phyloP scores from a whole-genome alignment of 2,888 invertebrate genomes.

The Octonoba sinensis region DNA sequence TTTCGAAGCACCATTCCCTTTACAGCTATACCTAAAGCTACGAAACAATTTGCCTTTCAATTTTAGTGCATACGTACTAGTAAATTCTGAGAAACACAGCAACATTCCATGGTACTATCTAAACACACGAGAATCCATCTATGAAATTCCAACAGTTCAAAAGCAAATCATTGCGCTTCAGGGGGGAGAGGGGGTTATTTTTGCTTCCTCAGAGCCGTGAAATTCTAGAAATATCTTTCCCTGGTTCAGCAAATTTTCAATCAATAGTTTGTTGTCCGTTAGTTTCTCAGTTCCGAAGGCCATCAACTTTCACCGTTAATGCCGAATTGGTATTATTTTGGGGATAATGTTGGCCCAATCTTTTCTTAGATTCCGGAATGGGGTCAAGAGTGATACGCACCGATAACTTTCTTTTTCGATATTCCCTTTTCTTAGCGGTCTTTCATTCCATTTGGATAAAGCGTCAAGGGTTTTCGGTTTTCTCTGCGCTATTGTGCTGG shows the following conservation, averaged over 20 bases:
- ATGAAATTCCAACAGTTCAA: constrained; percentile 39
- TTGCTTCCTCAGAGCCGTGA: constrained; percentile 6
- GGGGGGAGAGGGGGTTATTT: constrained; percentile 13
- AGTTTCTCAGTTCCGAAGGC: constrained; percentile 29
- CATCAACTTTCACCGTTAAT: constrained; percentile 41
- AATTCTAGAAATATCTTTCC: constrained; percentile 22
- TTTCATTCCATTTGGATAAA: constrained; percentile 1
- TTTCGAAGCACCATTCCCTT: background rate
- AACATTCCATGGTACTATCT: too few species aligned
- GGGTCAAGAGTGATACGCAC: constrained; percentile 46
- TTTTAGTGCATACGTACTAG: constrained; percentile 29
- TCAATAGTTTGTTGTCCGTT: constrained; percentile 57
- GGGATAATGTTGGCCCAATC: constrained; percentile 37
- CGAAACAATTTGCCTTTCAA: constrained; percentile 34
- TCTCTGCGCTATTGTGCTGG: background rate
- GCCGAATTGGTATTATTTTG: constrained; percentile 48
- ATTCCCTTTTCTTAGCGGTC: constrained; percentile 6
- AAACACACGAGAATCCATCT: constrained; percentile 1
- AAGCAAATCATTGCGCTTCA: constrained; percentile 38
- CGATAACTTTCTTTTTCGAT: constrained; percentile 38
- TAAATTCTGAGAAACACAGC: constrained; percentile 3
- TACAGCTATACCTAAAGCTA: background rate
- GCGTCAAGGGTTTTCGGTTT: background rate
- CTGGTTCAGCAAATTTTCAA: constrained; percentile 21
- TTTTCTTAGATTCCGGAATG: constrained; percentile 29